These are phyloP conservation scores for Tinamus guttatus DNA, from an alignment of 2,113 vertebrate genomes.

Conservation along the genomic window DNA sequence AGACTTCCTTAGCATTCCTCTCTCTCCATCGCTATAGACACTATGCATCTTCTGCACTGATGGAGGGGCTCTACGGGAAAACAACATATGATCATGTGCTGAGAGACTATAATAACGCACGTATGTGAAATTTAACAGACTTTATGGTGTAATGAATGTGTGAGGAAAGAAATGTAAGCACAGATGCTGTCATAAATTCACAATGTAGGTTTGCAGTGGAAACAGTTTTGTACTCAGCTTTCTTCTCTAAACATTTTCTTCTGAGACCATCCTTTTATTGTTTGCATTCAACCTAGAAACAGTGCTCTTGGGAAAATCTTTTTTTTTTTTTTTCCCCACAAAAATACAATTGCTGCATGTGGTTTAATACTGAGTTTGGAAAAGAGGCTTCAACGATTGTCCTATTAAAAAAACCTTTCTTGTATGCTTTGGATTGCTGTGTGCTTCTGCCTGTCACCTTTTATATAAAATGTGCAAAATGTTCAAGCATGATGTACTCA, in stretches of 20 bases:
- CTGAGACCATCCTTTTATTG: background rate
- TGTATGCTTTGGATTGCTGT: background rate
- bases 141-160: background rate
- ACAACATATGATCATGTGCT: background rate
- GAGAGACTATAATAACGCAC: background rate
- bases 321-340: background rate
- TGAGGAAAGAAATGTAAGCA: background rate
- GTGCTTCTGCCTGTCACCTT: background rate
- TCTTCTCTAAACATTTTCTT: background rate
- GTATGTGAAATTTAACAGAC: background rate
- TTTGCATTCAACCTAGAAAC: constrained; percentile 1
- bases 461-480: background rate
- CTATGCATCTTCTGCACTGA: background rate
- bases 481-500: background rate
- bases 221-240: background rate
- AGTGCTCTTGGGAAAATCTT: background rate
- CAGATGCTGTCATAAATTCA: background rate
- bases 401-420: background rate
- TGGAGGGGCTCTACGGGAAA: background rate
- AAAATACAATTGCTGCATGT: background rate
- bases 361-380: background rate
- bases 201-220: background rate
- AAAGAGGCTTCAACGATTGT: background rate
- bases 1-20: background rate
- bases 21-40: background rate